These are phyloP conservation scores for Charina bottae DNA, from an alignment of 2,113 vertebrate species.

Conservation along the genomic window DNA sequence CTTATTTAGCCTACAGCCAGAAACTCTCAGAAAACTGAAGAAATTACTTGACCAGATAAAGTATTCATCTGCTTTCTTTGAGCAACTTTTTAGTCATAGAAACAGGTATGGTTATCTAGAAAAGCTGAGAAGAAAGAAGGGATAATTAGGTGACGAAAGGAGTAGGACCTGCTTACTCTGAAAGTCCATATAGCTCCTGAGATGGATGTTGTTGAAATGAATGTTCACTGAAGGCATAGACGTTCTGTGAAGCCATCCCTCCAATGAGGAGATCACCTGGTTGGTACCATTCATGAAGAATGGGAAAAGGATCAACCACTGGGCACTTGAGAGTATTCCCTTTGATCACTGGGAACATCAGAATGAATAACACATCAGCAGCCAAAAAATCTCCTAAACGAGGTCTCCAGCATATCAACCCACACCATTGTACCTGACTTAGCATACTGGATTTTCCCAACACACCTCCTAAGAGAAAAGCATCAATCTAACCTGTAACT, in stretches of 20 bases:
- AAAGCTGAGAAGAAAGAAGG: no score
- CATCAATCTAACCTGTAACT: background rate
- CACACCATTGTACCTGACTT: background rate
- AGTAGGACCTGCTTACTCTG: no score
- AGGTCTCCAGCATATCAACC: background rate
- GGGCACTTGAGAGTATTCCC: background rate
- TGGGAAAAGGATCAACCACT: background rate
- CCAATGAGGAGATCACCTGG: background rate
- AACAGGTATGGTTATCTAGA: no score
- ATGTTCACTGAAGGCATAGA: background rate
- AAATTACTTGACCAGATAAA: no score
- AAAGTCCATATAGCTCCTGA: no score
- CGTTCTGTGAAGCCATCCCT: background rate
- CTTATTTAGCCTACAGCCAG: no score
- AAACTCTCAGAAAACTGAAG: no score
- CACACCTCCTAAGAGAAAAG: background rate
- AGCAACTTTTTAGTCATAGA: no score
- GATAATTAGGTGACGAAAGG: no score
- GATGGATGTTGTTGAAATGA: no score
- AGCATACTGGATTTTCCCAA: background rate
- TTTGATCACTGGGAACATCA: background rate
- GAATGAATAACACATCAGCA: background rate
- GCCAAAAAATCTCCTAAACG: background rate
- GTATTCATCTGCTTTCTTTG: no score
- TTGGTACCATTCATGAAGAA: background rate